Evolutionary conservation across 2,888 invertebrate species (phyloP).

Genomic region (Acanthosoma haemorrhoidale): DNA sequence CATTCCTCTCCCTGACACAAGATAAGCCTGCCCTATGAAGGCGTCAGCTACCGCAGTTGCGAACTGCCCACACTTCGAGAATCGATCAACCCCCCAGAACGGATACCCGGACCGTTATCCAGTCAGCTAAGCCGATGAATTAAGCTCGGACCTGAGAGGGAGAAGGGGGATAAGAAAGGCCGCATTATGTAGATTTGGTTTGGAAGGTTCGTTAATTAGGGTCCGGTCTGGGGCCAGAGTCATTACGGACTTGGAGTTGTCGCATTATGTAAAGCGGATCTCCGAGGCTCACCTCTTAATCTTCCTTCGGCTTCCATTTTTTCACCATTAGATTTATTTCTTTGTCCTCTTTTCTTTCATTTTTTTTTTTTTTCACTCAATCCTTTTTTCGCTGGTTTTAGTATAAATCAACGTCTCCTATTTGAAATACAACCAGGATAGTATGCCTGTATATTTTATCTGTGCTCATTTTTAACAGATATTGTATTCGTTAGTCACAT

Average conservation of each 20-base stretch:
- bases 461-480: no score
- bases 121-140: background rate
- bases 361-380: background rate
- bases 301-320: background rate
- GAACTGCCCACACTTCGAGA: no score
- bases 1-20: no score
- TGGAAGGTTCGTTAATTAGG: background rate
- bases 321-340: conserved; percentile 1
- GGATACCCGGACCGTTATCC: background rate
- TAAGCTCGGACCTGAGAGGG: no score
- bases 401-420: background rate
- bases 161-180: background rate
- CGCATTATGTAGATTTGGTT: background rate
- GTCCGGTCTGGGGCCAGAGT: background rate
- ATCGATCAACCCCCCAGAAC: no score
- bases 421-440: background rate
- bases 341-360: background rate
- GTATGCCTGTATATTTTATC: background rate
- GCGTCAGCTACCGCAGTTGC: no score
- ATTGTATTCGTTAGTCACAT: no score
- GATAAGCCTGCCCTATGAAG: no score
- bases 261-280: background rate
- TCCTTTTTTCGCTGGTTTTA: background rate
- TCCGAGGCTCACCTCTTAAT: background rate
- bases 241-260: background rate